These are phyloP conservation scores for Crypturellus tataupa DNA, from an alignment of 2,797 vertebrate genomes.

Conservation along the genomic window DNA sequence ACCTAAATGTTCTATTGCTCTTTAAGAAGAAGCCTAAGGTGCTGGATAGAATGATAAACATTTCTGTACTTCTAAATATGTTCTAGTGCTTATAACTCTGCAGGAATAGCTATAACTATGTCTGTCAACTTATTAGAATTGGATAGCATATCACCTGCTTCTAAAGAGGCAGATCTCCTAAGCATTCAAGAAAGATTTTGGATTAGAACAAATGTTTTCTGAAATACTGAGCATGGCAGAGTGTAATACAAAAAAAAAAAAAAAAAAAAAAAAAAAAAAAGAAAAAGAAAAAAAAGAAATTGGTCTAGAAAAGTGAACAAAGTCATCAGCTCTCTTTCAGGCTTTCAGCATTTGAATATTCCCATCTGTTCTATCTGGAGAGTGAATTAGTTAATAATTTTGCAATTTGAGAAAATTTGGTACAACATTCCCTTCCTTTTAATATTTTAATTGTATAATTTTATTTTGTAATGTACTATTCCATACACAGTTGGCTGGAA, in stretches of 20 bases:
- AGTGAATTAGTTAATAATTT: background rate
- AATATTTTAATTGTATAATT: background rate
- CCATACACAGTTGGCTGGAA: background rate
- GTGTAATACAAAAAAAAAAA: background rate
- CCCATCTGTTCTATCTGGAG: background rate
- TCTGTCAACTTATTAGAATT: background rate
- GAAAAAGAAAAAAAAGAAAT: background rate
- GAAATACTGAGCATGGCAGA: background rate
- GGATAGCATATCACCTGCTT: background rate
- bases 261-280: background rate
- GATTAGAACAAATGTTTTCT: background rate
- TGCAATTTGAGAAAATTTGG: background rate
- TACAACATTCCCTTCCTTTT: background rate
- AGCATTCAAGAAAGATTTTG: background rate
- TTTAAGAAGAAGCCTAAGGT: background rate
- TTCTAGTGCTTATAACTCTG: background rate
- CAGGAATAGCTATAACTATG: background rate
- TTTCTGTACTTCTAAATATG: background rate
- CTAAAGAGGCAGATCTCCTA: background rate
- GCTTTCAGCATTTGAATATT: background rate
- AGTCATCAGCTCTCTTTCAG: background rate
- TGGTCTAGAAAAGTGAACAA: background rate
- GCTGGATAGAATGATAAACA: background rate
- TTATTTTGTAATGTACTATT: background rate
- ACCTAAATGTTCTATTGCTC: background rate